phyloP scores from a whole-genome alignment of 2,888 invertebrate species.

The Pheosia tremula region DNA sequence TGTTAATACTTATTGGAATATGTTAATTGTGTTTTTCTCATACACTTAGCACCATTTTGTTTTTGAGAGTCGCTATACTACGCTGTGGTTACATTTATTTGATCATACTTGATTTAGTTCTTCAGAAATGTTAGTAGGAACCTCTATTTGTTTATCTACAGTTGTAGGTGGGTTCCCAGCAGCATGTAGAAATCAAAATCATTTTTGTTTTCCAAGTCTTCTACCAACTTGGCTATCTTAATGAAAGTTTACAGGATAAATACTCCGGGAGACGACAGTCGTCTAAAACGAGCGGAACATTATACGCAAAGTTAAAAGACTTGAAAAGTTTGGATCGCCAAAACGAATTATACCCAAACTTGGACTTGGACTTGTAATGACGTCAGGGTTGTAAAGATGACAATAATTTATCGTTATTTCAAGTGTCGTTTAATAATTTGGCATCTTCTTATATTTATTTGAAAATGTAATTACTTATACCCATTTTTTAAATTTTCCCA shows the following conservation, averaged over 20 bases:
- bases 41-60: too few relatives aligned
- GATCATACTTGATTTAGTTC: too few relatives aligned
- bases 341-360: conserved; percentile 11
- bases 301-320: conserved; percentile 19
- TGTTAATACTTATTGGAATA: too few relatives aligned
- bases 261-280: background rate
- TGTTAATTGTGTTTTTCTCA: too few relatives aligned
- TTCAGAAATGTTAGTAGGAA: too few relatives aligned
- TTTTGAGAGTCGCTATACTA: too few relatives aligned
- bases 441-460: background rate
- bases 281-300: background rate
- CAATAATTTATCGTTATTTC: conserved; percentile 6
- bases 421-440: background rate
- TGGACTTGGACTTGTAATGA: conserved; percentile 15
- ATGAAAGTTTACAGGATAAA: conserved; percentile 3
- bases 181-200: background rate
- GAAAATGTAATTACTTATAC: too few relatives aligned
- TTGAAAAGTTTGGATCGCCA: conserved; percentile 21
- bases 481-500: too few relatives aligned
- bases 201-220: background rate
- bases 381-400: conserved; percentile 22
- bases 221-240: background rate
- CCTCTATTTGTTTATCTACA: background rate
- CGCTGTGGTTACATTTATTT: too few relatives aligned
- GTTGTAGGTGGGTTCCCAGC: background rate